Evolutionary conservation across 2,113 vertebrate genomes (phyloP), one percentile per base, ranked within the genome.

Genomic region (Tamias sibiricus): DNA sequence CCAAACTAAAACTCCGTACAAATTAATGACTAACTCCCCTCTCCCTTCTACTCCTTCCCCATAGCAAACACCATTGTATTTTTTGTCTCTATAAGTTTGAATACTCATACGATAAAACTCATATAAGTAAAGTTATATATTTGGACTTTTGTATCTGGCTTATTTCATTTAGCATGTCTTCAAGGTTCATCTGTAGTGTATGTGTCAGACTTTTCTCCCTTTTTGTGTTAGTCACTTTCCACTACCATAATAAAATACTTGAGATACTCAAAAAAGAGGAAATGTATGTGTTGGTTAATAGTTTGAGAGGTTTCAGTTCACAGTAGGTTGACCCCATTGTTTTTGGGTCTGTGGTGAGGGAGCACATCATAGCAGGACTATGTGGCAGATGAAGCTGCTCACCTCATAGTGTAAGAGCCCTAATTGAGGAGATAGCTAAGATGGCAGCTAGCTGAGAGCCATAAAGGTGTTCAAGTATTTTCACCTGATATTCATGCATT

Each of bases 141-240:
- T 80, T 89, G 40, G 68, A 37, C n/a, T 69, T 83, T 74, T 40
- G 35, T 57, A 8, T 47, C 54, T 84, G 71, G 32, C 42, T 82
- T 76, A 54, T 72, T 91, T 74, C 59, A 83, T 47, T 92, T 49
- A 62, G 71, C 8, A 62, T 79, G 64, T 71, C 62, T 30, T 85
- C 49, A 81, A 81, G 47, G 14, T 93, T 69, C 74, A 54, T 42
- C 68, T 91, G 30, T 69, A 49, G 75, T 54, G 32, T 93, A 62
- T 32, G 54, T 69, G 28, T 81, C 75, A 90, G 74, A 93, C 86
- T 76, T 69, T 62, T 74, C 35, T 95, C 35, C 54, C 84, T 80
- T 75, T 79, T 54, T 49, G 32, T 85, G 62, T 69, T 68, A 66
- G 10, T 66, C 30, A 66, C 20, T n/a, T 49, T 68, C 20, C 82